phyloP scores from a whole-genome alignment of 2,888 invertebrate genomes.

The Tinea trinotella region DNA sequence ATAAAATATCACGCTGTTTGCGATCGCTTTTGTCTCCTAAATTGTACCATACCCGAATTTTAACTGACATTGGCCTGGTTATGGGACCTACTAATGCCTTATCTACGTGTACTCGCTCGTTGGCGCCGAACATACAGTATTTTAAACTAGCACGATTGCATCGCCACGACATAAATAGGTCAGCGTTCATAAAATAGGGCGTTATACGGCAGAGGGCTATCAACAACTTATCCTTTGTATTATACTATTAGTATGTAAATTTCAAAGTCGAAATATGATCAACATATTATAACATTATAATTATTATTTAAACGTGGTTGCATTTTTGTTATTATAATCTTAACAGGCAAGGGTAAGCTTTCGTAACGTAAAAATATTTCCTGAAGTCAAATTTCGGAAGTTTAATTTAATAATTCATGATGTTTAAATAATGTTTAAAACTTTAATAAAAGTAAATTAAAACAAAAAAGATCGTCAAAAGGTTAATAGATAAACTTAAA shows the following conservation, averaged over 20 bases:
- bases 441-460: background rate
- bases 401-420: too few species aligned
- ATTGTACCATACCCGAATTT: slow-evolving; percentile 8
- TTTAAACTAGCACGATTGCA: slow-evolving; percentile 17
- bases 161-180: slow-evolving; percentile 3
- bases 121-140: slow-evolving; percentile 13
- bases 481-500: background rate
- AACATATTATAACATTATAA: too few species aligned
- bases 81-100: slow-evolving; percentile 20
- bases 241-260: too few species aligned
- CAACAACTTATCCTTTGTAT: slow-evolving; percentile 5
- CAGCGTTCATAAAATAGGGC: slow-evolving; percentile 6
- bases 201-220: slow-evolving; percentile 2
- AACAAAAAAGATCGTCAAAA: background rate
- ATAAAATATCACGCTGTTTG: background rate
- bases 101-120: slow-evolving; percentile 4
- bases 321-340: too few species aligned
- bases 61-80: slow-evolving; percentile 20
- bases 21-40: slow-evolving; percentile 1
- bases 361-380: too few species aligned
- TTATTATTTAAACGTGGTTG: too few species aligned
- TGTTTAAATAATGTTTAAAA: too few species aligned
- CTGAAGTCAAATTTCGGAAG: too few species aligned
- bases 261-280: too few species aligned
- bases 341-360: too few species aligned